A percentile compares a stretch with the other conserved stretches of the same genome.
phyloP scores from a whole-genome alignment of 2,113 vertebrate genomes.

The Leucopternis melanops region DNA sequence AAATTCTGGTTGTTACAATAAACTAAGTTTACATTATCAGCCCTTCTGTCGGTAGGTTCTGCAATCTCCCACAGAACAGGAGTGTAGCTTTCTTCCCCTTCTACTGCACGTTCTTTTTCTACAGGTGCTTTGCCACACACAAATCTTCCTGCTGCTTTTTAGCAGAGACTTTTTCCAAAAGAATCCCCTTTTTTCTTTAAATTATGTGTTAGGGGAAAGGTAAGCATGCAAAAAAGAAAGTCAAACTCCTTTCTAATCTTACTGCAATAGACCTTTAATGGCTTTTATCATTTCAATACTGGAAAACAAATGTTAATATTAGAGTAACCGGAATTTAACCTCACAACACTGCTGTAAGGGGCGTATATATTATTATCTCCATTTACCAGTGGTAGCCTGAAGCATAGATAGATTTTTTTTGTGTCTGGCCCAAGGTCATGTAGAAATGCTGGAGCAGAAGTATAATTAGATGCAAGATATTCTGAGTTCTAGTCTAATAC shows the following conservation, averaged over 20 bases:
- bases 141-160: not conserved
- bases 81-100: not conserved
- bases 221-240: not conserved
- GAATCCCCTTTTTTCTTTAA: not conserved
- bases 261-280: not conserved
- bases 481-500: conserved; percentile 12
- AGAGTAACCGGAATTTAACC: conserved; percentile 29
- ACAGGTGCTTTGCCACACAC: not conserved
- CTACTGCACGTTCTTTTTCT: not conserved
- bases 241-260: not conserved
- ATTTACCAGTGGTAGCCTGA: not conserved
- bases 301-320: conserved; percentile 45
- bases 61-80: not conserved
- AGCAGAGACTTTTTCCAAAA: not conserved
- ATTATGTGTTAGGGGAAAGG: not conserved
- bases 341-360: not conserved
- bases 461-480: conserved; percentile 38
- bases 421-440: conserved; percentile 25
- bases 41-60: not conserved
- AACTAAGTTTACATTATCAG: not conserved
- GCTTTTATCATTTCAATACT: not conserved
- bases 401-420: not conserved
- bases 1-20: not conserved
- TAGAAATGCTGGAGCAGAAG: not conserved
- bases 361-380: conserved; percentile 16